Base-by-base conservation (phyloP, 2,888 invertebrate species). In the Heliconius ethilla region DNA sequence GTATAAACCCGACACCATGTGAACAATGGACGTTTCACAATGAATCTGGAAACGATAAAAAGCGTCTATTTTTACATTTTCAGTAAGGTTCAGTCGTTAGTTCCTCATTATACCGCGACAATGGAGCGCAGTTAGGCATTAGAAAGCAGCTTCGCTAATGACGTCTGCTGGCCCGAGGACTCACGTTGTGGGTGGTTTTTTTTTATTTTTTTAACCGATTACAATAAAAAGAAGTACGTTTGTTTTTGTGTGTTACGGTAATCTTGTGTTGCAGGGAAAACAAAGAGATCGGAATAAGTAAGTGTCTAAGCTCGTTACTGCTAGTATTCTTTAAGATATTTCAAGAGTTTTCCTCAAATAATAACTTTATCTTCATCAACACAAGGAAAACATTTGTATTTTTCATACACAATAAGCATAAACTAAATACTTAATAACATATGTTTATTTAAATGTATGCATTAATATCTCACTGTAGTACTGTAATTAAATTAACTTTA, bases 91-190 rank as follows among this genome's bases (percentile, higher is more conserved):
- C 88, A 90, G 91, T 92, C 91, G 92, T 91, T 92, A 90, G 91
- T 92, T 89, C 90, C 91, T 93, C 93, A 92, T 93, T 93, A 93
- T 89, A 85, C 86, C 84, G 85, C 83, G 89, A 93, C 92, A 93
- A 93, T 92, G 89, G 87, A 86, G 90, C 89, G 85, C 92, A 89
- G 91, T 92, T 93, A 92, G 92, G 92, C 92, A 93, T 93, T 94
- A 94, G 93, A 93, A 93, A 93, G 92, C 84, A 86, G 89, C 88
- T 88, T 90, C 92, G 88, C 92, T 94, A 94, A 94, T 93, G 93
- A 93, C 92, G 90, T 91, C 92, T 91, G 45, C 87, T 78, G 79
- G 74, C 82, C 79, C 65, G 79, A 67, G 80, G 75, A 75, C 82
- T 66, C 77, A 77, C 73, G 74, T 77, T 69, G 45, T 62, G 66